Conservation (phyloP, 2,113 vertebrate species). For the Hassar affinis region DNA sequence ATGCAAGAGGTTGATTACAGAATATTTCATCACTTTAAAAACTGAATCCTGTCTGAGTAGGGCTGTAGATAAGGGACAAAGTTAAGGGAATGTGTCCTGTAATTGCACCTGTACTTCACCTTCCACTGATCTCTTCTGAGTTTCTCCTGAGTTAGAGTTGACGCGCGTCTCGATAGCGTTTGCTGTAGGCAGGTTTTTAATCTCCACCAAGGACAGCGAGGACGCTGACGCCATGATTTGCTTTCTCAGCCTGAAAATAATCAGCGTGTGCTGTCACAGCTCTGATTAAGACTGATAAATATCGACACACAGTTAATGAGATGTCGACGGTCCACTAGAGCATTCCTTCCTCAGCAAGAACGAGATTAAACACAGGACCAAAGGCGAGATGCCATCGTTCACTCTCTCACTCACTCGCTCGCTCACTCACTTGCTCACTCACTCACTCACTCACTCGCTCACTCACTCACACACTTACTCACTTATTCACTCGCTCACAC, state of each 20-base stretch:
- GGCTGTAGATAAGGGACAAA: not conserved
- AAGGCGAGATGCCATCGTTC: slow-evolving; percentile 22
- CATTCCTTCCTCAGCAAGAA: slow-evolving; percentile 56
- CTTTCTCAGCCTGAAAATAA: slow-evolving; percentile 72
- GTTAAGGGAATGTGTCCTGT: not conserved
- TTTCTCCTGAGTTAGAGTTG: not conserved
- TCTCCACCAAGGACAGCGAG: slow-evolving; percentile 66
- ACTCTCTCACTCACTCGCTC: not conserved
- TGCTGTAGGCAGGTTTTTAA: slow-evolving; percentile 27
- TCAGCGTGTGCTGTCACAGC: slow-evolving; percentile 67
- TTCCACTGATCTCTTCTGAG: slow-evolving; percentile 4
- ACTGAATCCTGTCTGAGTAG: not conserved
- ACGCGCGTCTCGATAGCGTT: not conserved
- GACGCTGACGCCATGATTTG: slow-evolving; percentile 69
- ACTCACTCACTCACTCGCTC: too few species aligned
- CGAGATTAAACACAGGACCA: slow-evolving; percentile 21
- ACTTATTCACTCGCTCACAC: too few species aligned
- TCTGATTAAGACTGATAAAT: slow-evolving; percentile 80
- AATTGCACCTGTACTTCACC: slow-evolving; percentile 10
- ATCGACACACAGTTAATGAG: slow-evolving; percentile 75
- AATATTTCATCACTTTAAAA: not conserved
- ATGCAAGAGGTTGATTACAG: not conserved
- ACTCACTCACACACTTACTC: not conserved
- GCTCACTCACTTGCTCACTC: too few species aligned
- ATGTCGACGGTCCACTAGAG: slow-evolving; percentile 67